Evolutionary conservation across 2,888 invertebrate genomes (phyloP), one percentile per base, ranked within the genome.

Genomic region (Lottia gigantea): DNA sequence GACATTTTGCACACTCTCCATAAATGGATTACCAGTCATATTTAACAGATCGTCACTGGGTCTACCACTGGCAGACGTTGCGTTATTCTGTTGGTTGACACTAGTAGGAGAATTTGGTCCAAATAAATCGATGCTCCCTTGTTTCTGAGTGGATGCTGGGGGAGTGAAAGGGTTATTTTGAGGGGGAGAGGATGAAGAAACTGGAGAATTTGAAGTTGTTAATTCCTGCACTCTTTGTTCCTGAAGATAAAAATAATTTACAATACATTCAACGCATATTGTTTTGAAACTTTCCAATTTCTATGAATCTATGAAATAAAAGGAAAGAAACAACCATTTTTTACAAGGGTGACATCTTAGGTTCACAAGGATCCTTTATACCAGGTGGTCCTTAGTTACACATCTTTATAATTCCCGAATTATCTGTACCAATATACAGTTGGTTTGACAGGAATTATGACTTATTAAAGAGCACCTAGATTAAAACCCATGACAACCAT

Each of bases 11-110:
- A 89, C 80, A 71, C 83, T 87, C 75, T 87, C 85, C 15, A 95
- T 94, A 88, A 97, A 97, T 14, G 97, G 97, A 91, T 97, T 97
- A 63, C 94, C 94, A 67, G 84, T 81, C 77, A 96, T 91, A 83
- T 95, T 94, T 69, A 96, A 91, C 78, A 97, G 90, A 90, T 96
- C 95, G 84, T 96, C 96, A 16, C 95, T 95, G 26, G 96, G 94
- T 89, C 93, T 95, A 31, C 62, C 64, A 16, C 67, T 62, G 23
- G 66, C 67, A 12, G 23, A 19, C 19, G 14, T 14, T 55, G 69
- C 66, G 46, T 66, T 66, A 31, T 47, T 62, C 19, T 65, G 65
- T 19, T 45, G 62, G 16, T 31, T 31, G 46, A 31, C 62, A 25
- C 46, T 46, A 45, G 70, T 64, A 19, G 70, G 70, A 3, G 70